Evolutionary conservation across 2,888 invertebrate species (phyloP), one percentile per base, ranked within the genome.

Genomic region (Alloplasta piceator): DNA sequence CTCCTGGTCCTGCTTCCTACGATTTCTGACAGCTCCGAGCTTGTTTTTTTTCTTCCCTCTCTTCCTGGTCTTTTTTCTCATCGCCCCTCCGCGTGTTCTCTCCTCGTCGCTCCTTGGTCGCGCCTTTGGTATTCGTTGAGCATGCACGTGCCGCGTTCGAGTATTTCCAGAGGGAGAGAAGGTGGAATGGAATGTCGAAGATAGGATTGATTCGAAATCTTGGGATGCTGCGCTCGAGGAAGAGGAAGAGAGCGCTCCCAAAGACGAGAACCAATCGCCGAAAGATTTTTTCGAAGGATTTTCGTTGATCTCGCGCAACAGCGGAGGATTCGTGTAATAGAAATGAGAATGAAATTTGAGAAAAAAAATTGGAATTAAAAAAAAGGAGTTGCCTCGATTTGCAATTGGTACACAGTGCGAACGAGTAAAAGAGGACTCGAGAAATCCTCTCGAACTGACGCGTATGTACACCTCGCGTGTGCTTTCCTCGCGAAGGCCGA

Each of bases 61-160:
- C 52, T 9, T 36, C 63, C 6, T 48, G n/a, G 61, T 26, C 14
- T 43, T 63, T 61, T 64, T 70, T 58, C 67, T 26, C 86, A 87
- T 88, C 86, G 26, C 1, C 87, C 86, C 86, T 10, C n/a, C 7
- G 46, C 36, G 7, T 41, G 26, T 0, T 68, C n/a, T 67, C 46
- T 63, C 58, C 43, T 6, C n/a, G 52, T 4, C n/a, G 12, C 50
- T 50, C 10, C 12, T 12, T 10, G 39, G 46, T 68, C 41, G 6
- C 36, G 36, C 7, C n/a, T 6, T 10, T 46, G 64, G 63, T 6
- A 64, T 38, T 6, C 16, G 52, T 12, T 50, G 26, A 10, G 12
- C 50, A n/a, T 50, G 50, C n/a, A 50, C 26, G 39, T 46, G 43
- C 39, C 3, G 26, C 26, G 26, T 26, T 3, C 26, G 26, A 26